Evolutionary conservation across 2,113 vertebrate genomes (phyloP).

Genomic region (Hystrix cristata): DNA sequence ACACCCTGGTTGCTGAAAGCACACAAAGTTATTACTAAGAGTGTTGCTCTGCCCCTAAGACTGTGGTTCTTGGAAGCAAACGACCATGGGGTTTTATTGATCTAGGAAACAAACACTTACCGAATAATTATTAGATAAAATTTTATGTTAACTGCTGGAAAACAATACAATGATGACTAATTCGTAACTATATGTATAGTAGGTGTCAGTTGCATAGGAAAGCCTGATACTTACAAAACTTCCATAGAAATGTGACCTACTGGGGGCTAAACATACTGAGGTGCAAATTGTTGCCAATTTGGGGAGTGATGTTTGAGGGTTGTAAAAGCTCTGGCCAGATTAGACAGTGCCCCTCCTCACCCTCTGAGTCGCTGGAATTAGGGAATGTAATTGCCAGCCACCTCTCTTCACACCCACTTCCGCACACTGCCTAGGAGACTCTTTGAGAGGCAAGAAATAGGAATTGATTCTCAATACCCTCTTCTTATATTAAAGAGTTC

Average conservation of each 20-base stretch:
- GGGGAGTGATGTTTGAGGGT: not conserved
- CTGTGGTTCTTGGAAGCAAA: not conserved
- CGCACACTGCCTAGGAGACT: not conserved
- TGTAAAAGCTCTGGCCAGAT: not conserved
- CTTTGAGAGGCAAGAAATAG: accelerated
- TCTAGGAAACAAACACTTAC: not conserved
- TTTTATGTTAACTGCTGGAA: not conserved
- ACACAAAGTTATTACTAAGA: not conserved
- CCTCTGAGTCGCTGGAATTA: not conserved
- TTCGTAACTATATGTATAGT: not conserved
- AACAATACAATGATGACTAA: not conserved
- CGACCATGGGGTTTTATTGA: not conserved
- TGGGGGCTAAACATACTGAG: accelerated
- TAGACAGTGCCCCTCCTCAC: not conserved
- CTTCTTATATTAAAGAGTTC: not conserved
- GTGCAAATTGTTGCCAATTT: not conserved
- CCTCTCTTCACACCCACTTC: too few relatives aligned
- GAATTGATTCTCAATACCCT: not conserved
- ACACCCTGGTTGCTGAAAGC: not conserved
- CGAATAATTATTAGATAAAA: not conserved
- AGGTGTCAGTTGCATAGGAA: not conserved
- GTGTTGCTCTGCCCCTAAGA: not conserved
- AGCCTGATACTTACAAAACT: not conserved
- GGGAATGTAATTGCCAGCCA: not conserved
- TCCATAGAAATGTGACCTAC: not conserved